A percentile compares a stretch with the other conserved stretches of the same genome.
phyloP scores from a whole-genome alignment of 2,888 invertebrate species.

The Drosophila falleni region DNA sequence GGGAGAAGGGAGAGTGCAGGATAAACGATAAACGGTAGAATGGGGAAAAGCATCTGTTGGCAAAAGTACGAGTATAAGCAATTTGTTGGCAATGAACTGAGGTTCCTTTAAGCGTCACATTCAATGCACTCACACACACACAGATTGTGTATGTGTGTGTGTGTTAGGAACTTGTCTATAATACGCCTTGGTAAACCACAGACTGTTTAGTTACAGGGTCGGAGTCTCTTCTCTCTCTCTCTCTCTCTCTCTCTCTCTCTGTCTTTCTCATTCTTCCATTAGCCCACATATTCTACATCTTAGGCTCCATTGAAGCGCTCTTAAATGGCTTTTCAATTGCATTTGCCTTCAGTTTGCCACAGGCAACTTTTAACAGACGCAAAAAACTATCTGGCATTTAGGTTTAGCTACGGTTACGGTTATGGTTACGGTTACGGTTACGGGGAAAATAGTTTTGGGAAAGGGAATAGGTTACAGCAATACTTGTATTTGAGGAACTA shows the following conservation, averaged over 20 bases:
- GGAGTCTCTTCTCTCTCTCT: neutral
- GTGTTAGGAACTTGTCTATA: conserved; percentile 7
- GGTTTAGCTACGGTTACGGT: conserved; percentile 11
- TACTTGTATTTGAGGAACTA: conserved; percentile 36
- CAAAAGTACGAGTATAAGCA: conserved; percentile 5
- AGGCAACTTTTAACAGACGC: conserved; percentile 44
- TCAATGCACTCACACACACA: conserved; percentile 10
- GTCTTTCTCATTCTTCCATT: neutral
- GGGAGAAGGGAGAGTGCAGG: neutral
- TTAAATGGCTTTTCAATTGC: conserved; percentile 75
- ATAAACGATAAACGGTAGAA: neutral
- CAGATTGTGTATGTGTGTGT: neutral
- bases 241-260: neutral
- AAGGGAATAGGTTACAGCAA: neutral
- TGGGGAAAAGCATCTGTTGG: conserved; percentile 2
- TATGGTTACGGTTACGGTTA: neutral
- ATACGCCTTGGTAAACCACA: conserved; percentile 11
- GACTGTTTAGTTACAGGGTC: conserved; percentile 19
- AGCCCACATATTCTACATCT: conserved; percentile 17
- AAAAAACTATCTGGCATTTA: conserved; percentile 40
- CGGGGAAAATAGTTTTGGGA: neutral
- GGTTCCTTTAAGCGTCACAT: conserved; percentile 11
- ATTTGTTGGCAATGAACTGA: conserved; percentile 25
- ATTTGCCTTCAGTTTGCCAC: conserved; percentile 41
- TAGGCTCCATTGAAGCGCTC: conserved; percentile 44